Evolutionary conservation across 2,888 invertebrate genomes (phyloP).

Genomic region (Tethea ocularis): DNA sequence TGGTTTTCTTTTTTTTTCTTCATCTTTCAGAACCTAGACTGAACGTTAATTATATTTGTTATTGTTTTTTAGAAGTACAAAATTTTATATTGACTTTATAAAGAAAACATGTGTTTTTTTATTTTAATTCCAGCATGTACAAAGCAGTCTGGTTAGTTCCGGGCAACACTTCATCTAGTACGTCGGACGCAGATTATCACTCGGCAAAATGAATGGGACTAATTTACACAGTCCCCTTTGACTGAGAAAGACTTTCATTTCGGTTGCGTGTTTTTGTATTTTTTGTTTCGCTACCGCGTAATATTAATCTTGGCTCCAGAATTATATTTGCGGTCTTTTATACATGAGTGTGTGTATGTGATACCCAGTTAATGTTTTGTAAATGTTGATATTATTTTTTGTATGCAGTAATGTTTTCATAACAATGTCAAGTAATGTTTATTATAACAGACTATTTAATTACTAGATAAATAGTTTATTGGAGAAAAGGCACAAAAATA

Average conservation of each 20-base stretch:
- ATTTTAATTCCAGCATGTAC: background rate
- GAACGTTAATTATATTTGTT: too few species aligned
- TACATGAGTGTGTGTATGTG: background rate
- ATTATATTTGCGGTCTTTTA: background rate
- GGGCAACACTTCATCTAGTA: slow-evolving; percentile 37
- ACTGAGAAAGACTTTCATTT: slow-evolving; percentile 37
- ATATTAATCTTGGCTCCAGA: slow-evolving; percentile 10
- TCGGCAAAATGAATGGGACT: slow-evolving; percentile 47
- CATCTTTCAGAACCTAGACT: too few species aligned
- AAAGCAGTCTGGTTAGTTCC: background rate
- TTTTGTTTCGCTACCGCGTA: slow-evolving; percentile 26
- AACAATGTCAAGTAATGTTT: too few species aligned
- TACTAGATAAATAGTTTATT: too few species aligned
- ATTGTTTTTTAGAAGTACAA: too few species aligned
- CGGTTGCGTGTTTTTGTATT: slow-evolving; percentile 24
- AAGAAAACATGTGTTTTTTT: background rate
- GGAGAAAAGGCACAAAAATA: too few species aligned
- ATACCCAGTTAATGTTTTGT: background rate
- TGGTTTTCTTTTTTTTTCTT: too few species aligned
- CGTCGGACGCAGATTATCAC: slow-evolving; percentile 48
- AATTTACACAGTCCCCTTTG: slow-evolving; percentile 43
- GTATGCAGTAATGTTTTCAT: background rate
- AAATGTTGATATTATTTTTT: background rate
- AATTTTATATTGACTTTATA: too few species aligned
- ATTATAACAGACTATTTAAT: too few species aligned